Percentiles rank a stretch among this genome's conserved stretches.
Conservation (phyloP, 2,888 invertebrate genomes). For the Byasa hedistus region DNA sequence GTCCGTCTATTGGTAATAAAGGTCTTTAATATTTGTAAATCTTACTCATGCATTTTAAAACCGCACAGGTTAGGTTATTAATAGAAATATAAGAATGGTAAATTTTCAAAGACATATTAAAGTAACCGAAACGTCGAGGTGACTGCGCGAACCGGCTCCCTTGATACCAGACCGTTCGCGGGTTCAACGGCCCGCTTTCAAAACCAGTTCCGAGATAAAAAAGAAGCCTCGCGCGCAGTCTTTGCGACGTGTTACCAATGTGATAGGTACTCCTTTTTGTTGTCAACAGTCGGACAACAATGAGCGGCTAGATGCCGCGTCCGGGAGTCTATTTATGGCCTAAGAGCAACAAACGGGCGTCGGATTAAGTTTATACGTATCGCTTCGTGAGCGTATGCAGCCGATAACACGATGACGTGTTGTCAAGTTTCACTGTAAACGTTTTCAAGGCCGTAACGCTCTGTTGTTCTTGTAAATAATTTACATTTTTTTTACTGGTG, state of each 20-base stretch:
- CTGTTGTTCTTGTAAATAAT: neutral
- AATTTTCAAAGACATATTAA: constrained; percentile 29
- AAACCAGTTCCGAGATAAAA: constrained; percentile 68
- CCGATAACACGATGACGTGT: constrained; percentile 16
- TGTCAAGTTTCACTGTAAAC: constrained; percentile 18
- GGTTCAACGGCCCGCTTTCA: constrained; percentile 70
- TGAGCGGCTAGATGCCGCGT: constrained; percentile 44
- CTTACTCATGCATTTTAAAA: no score
- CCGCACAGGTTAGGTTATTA: no score
- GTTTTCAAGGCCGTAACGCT: constrained; percentile 18
- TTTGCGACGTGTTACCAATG: constrained; percentile 40
- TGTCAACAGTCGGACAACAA: constrained; percentile 47
- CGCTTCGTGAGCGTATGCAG: no score
- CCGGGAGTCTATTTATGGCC: constrained; percentile 43
- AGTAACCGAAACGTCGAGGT: constrained; percentile 39
- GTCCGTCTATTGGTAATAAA: no score
- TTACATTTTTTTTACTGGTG: no score
- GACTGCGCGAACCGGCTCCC: constrained; percentile 46
- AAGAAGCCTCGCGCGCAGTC: constrained; percentile 42
- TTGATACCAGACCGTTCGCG: constrained; percentile 58
- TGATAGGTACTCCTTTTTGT: constrained; percentile 40
- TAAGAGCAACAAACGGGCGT: constrained; percentile 37
- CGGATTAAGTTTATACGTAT: constrained; percentile 31
- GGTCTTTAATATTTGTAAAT: no score
- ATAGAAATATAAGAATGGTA: constrained; percentile 7